Percentiles rank a stretch among this genome's conserved stretches.
Conservation (phyloP, 2,113 vertebrate genomes). For the Istiophorus platypterus region DNA sequence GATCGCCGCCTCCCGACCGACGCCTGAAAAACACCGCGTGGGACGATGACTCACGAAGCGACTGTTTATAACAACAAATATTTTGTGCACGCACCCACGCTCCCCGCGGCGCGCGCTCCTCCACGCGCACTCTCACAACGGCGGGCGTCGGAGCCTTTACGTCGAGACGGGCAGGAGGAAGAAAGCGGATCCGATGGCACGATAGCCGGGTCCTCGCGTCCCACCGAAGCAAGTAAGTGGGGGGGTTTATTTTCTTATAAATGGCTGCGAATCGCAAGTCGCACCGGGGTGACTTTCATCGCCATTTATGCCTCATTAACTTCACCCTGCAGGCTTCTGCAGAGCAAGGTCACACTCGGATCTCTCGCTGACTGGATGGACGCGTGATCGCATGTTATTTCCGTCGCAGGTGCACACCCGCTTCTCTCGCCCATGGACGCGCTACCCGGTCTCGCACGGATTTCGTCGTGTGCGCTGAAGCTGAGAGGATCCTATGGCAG, state of each 20-base stretch:
- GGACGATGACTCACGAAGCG: conserved; percentile 67
- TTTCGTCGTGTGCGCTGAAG: conserved; percentile 44
- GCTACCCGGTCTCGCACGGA: conserved; percentile 15
- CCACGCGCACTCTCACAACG: conserved; percentile 55
- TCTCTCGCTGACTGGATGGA: not conserved
- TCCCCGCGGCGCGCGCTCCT: conserved; percentile 56
- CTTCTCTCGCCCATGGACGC: conserved; percentile 40
- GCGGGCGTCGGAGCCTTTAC: conserved; percentile 59
- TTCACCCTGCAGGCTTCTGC: conserved; percentile 11
- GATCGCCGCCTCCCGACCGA: conserved; percentile 28
- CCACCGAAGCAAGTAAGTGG: conserved; percentile 45
- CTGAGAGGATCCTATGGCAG: conserved; percentile 71
- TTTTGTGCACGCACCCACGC: conserved; percentile 67
- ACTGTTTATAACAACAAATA: conserved; percentile 56
- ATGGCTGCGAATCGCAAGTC: not conserved
- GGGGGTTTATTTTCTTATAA: too few relatives aligned
- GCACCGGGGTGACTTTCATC: not conserved
- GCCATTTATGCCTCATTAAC: not conserved
- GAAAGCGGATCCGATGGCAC: conserved; percentile 54
- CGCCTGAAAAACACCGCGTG: conserved; percentile 55
- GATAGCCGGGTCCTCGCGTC: conserved; percentile 34
- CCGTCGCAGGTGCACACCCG: conserved; percentile 58
- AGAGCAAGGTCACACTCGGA: conserved; percentile 51
- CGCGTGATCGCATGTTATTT: conserved; percentile 36
- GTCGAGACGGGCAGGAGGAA: conserved; percentile 66